phyloP scores from a whole-genome alignment of 2,113 vertebrate species.

The Myrmecophaga tridactyla region DNA sequence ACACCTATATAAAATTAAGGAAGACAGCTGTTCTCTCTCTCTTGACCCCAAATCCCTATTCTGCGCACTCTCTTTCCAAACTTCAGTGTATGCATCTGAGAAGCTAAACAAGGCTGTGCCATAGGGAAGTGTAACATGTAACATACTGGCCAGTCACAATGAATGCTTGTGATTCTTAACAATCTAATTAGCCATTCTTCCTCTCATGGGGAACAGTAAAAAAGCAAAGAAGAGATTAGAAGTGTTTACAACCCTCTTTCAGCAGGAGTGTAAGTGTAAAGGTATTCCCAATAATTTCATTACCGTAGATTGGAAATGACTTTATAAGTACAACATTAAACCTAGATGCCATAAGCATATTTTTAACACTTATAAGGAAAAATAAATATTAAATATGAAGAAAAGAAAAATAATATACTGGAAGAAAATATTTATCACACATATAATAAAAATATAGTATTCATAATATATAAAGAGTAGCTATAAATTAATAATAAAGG shows the following conservation, averaged over 20 bases:
- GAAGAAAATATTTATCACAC: not conserved
- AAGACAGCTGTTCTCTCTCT: not conserved
- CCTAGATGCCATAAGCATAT: not conserved
- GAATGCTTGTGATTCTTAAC: not conserved
- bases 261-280: not conserved
- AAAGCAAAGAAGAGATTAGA: not conserved
- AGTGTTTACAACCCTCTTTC: not conserved
- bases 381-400: not conserved
- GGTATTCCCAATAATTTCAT: too few species aligned
- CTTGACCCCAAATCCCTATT: not conserved
- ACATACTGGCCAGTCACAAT: not conserved
- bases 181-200: not conserved
- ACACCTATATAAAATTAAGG: not conserved
- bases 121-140: not conserved
- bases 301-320: not conserved
- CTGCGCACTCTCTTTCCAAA: not conserved
- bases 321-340: constrained; percentile 20
- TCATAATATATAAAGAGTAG: not conserved
- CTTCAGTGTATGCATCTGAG: not conserved
- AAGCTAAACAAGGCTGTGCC: not conserved
- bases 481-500: constrained; percentile 14
- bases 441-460: not conserved
- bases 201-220: not conserved
- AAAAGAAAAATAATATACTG: not conserved
- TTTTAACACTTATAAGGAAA: not conserved